A percentile compares a stretch with the other conserved stretches of the same genome.
These are phyloP conservation scores for Xiphydria camelus DNA, from an alignment of 2,888 invertebrate species.

Conservation along the genomic window DNA sequence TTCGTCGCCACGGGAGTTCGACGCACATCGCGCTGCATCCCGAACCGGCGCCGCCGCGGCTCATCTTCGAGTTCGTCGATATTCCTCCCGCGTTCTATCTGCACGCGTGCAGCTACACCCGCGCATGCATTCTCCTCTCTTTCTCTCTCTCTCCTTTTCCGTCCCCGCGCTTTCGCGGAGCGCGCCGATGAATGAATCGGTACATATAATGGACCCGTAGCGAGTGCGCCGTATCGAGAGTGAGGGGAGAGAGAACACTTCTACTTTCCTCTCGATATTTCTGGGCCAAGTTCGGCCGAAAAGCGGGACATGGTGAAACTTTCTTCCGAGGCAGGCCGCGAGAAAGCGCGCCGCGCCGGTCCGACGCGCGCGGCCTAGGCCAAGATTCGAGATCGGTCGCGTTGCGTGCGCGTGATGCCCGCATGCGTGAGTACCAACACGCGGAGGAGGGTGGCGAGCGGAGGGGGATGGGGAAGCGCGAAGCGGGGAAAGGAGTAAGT, in stretches of 20 bases:
- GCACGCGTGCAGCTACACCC: no score
- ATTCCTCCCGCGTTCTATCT: no score
- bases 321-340: slow-evolving; percentile 17
- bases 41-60: no score
- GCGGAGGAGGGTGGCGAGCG: no score
- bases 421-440: no score
- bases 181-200: no score
- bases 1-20: no score
- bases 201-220: no score
- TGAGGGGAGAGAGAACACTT: slow-evolving; percentile 31
- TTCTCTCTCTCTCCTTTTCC: background rate
- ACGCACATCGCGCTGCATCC: no score
- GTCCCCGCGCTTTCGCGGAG: background rate
- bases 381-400: slow-evolving; percentile 22
- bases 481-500: slow-evolving; percentile 1
- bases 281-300: slow-evolving; percentile 40
- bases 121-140: background rate
- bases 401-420: no score
- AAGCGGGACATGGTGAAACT: slow-evolving; percentile 21
- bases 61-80: no score
- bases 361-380: slow-evolving; percentile 20
- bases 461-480: background rate
- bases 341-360: no score
- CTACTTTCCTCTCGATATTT: slow-evolving; percentile 34
- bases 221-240: slow-evolving; percentile 15